These are phyloP conservation scores for Colletes gigas DNA, from an alignment of 1,140 invertebrate genomes.

Conservation along the genomic window DNA sequence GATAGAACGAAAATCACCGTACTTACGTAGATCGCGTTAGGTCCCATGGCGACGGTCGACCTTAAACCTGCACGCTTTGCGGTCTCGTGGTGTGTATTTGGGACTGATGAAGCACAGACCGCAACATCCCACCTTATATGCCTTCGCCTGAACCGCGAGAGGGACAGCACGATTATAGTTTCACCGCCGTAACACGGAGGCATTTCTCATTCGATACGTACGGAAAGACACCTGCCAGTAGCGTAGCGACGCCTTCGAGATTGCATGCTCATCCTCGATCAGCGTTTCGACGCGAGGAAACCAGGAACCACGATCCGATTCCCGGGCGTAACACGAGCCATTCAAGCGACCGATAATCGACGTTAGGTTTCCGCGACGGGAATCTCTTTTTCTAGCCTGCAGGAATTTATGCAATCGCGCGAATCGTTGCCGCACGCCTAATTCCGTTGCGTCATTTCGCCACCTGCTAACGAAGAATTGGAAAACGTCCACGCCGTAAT, in stretches of 20 bases:
- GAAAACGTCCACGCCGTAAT: neutral
- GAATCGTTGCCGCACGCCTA: neutral
- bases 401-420: neutral
- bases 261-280: neutral
- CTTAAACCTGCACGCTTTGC: conserved; percentile 71
- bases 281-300: neutral
- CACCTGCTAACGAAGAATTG: neutral
- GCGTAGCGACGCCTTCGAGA: conserved; percentile 46
- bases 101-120: conserved; percentile 78
- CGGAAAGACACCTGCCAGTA: conserved; percentile 73
- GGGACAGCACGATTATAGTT: conserved; percentile 75
- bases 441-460: neutral
- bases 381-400: no score
- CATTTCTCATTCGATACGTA: conserved; percentile 68
- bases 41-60: conserved; percentile 71
- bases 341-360: conserved; percentile 3
- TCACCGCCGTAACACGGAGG: conserved; percentile 72
- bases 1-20: conserved; percentile 12
- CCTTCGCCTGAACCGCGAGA: conserved; percentile 76
- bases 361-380: no score
- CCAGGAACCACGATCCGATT: neutral
- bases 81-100: conserved; percentile 77
- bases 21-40: conserved; percentile 71
- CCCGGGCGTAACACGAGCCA: neutral
- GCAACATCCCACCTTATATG: conserved; percentile 81